Evolutionary conservation across 1,140 invertebrate species (phyloP), one percentile per base, ranked within the genome.

Genomic region (Linepithema humile): DNA sequence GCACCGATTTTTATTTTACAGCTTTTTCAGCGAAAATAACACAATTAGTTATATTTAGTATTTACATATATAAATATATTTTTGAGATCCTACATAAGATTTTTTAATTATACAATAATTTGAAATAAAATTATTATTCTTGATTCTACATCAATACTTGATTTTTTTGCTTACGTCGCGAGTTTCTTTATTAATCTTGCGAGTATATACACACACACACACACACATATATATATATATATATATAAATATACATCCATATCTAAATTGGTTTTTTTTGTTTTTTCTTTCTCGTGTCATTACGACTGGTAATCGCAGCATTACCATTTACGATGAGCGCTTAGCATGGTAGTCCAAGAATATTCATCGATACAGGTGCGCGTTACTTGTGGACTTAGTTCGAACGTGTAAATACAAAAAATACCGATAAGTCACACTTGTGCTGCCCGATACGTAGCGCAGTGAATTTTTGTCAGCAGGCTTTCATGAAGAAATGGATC

Each of bases 361-460:
- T 80, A 80, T 43, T 70, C 35, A 70, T 70, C 23, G 38, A 69
- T 32, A 80, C 64, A 80, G 23, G 35, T 80, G 75, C 9, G 17
- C 48, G 17, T 53, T 69, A 69, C n/a, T n/a, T 65, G 53, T 67
- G 15, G n/a, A 67, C 32, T 65, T 55, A 57, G 23, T 26, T 70
- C 12, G 26, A 55, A 75, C n/a, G 35, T 67, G 35, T 69, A 80
- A 69, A 80, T 55, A 80, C 32, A 7, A 43, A 35, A 69, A 70
- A 26, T 69, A 40, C 26, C 26, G 75, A 80, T 80, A 80, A 80
- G 48, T 70, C 35, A 55, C 75, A 80, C 64, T 69, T 80, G 75
- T 80, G 48, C 35, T 55, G 48, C 23, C 23, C 17, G 62, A 75
- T 38, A 48, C 29, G 29, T 10, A 10, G 48, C n/a, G 0, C 43